Percentiles rank a stretch among this genome's conserved stretches.
These are phyloP conservation scores for Solea senegalensis DNA, from an alignment of 2,113 vertebrate species.

Conservation along the genomic window DNA sequence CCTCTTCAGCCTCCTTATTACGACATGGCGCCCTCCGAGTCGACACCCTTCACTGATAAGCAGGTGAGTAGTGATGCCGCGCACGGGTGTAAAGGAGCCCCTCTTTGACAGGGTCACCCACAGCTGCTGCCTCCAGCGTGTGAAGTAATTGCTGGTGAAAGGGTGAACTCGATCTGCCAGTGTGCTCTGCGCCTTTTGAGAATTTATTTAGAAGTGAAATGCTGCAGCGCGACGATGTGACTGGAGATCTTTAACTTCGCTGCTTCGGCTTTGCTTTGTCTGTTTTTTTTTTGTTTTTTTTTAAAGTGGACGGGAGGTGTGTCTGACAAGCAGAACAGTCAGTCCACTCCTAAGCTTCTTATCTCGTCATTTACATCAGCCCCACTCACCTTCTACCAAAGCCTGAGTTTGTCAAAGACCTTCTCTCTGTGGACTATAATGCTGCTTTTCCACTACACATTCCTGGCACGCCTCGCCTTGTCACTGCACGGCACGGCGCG, in stretches of 20 bases:
- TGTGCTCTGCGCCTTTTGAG: conserved; percentile 20
- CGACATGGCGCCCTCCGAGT: conserved; percentile 86
- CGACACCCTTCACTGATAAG: conserved; percentile 84
- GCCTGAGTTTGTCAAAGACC: not conserved
- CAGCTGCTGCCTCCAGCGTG: not conserved
- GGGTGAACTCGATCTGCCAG: conserved; percentile 9
- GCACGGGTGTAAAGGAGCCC: conserved; percentile 22
- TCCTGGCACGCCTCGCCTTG: no score
- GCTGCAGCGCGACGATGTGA: conserved; percentile 4
- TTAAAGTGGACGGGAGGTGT: conserved; percentile 4
- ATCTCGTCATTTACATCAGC: conserved; percentile 61
- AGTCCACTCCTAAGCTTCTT: conserved; percentile 41
- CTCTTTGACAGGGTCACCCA: conserved; percentile 29
- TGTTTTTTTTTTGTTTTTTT: conserved; percentile 8
- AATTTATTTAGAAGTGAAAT: conserved; percentile 31
- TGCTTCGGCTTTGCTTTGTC: conserved; percentile 11
- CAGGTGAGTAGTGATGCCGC: conserved; percentile 83
- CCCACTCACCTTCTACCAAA: conserved; percentile 41
- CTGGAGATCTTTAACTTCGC: conserved; percentile 4
- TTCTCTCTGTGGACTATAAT: conserved; percentile 3
- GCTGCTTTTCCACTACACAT: no score
- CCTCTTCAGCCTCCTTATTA: conserved; percentile 88
- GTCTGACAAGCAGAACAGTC: conserved; percentile 40
- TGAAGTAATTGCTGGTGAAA: conserved; percentile 36
- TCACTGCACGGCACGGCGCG: no score